phyloP scores from a whole-genome alignment of 2,797 vertebrate genomes.

The Chanos chanos region DNA sequence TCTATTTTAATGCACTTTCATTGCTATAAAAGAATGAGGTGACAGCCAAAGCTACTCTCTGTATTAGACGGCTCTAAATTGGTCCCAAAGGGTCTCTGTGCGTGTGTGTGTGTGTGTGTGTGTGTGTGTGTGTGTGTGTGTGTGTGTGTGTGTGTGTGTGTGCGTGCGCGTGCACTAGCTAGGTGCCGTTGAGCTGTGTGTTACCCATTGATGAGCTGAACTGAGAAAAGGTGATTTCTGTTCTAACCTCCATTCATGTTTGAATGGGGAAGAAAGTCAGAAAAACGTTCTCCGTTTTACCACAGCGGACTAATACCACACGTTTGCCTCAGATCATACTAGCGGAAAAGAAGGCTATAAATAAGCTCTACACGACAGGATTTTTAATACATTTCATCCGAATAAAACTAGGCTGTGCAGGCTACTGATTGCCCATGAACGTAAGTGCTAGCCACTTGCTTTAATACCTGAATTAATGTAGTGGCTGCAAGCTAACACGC shows the following conservation, averaged over 20 bases:
- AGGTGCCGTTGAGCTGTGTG: constrained; percentile 9
- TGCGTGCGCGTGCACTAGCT: neutral
- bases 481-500: neutral
- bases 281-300: neutral
- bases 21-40: constrained; percentile 18
- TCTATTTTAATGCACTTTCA: constrained; percentile 9
- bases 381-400: constrained; percentile 12
- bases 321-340: constrained; percentile 1
- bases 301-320: neutral
- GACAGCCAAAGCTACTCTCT: neutral
- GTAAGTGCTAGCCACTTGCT: neutral
- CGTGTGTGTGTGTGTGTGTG: neutral
- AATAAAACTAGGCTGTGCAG: neutral
- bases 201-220: constrained; percentile 12
- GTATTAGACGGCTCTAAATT: constrained; percentile 23
- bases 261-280: too few species aligned
- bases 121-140: constrained; percentile 3
- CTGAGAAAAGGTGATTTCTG: constrained; percentile 1
- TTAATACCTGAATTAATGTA: neutral
- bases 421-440: neutral
- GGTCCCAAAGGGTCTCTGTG: constrained; percentile 12
- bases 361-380: constrained; percentile 3
- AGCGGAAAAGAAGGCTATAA: neutral
- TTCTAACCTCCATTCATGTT: constrained; percentile 41
- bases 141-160: constrained; percentile 5